Conservation (phyloP, 2,888 invertebrate genomes). For the Ormyrus thymus region DNA sequence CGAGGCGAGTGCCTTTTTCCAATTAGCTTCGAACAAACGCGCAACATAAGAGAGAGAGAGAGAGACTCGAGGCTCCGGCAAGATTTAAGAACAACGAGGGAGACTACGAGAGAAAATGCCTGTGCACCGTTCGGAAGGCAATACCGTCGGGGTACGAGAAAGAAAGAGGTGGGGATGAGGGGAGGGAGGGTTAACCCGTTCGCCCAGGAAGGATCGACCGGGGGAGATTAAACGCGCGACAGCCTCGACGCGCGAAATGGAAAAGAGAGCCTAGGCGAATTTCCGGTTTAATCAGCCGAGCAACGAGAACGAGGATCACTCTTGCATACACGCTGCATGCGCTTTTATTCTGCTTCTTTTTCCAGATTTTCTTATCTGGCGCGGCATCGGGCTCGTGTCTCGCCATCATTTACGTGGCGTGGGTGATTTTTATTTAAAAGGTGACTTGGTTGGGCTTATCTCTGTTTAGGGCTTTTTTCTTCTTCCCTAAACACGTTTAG, state of each 20-base stretch:
- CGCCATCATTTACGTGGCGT: too few species aligned
- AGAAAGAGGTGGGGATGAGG: background rate
- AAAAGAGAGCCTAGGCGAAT: background rate
- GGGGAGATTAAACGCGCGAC: slow-evolving; percentile 15
- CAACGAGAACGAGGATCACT: background rate
- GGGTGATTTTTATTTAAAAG: too few species aligned
- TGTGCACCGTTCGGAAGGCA: too few species aligned
- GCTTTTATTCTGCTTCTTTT: too few species aligned
- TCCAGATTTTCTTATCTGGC: too few species aligned
- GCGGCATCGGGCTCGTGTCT: too few species aligned
- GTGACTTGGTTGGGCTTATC: too few species aligned
- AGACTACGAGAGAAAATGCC: slow-evolving; percentile 40
- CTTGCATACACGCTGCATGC: too few species aligned
- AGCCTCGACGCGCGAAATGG: background rate
- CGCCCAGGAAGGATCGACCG: slow-evolving; percentile 2
- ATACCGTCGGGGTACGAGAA: too few species aligned
- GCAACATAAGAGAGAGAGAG: slow-evolving; percentile 53
- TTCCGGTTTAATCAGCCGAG: slow-evolving; percentile 23
- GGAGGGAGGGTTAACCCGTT: slow-evolving; percentile 42
- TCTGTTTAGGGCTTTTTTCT: too few species aligned
- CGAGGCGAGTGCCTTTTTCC: slow-evolving; percentile 67
- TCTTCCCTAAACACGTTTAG: too few species aligned
- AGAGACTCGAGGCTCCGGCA: background rate
- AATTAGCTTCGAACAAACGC: slow-evolving; percentile 72
- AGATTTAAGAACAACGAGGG: slow-evolving; percentile 45